These are phyloP conservation scores for Diadumene lineata DNA, from an alignment of 92 coral and sea anemone genomes.

Conservation along the genomic window DNA sequence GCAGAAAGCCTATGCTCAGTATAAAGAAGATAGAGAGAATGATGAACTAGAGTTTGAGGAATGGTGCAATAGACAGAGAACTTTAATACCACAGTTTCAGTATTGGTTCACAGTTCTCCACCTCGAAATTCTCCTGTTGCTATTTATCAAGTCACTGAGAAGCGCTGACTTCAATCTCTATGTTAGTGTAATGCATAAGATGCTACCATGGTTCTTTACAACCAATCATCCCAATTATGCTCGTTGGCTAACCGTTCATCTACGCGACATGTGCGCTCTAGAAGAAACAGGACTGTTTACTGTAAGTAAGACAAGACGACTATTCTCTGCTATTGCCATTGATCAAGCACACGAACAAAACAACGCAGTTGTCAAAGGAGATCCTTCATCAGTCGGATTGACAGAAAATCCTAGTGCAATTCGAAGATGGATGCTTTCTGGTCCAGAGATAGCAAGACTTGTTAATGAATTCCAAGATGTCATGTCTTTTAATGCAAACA, in stretches of 20 bases:
- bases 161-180: constrained; percentile 37
- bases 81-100: constrained; percentile 52
- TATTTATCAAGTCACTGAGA: constrained; percentile 54
- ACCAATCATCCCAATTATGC: constrained; percentile 43
- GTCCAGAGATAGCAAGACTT: constrained; percentile 61
- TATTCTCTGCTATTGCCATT: constrained; percentile 33
- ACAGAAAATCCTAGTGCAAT: constrained; percentile 56
- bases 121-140: constrained; percentile 29
- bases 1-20: constrained; percentile 45
- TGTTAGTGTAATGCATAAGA: constrained; percentile 20
- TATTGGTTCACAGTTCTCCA: constrained; percentile 56
- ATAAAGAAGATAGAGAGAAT: constrained; percentile 21
- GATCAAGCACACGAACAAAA: constrained; percentile 53
- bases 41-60: constrained; percentile 38
- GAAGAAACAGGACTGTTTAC: constrained; percentile 31
- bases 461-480: constrained; percentile 41
- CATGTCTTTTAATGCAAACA: constrained; percentile 21
- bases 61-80: constrained; percentile 44
- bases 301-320: not conserved
- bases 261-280: constrained; percentile 42
- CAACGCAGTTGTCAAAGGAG: constrained; percentile 35
- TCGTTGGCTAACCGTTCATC: constrained; percentile 48
- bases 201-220: constrained; percentile 52
- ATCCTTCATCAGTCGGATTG: constrained; percentile 35
- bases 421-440: constrained; percentile 61